Base-by-base conservation (phyloP, 2,888 invertebrate species). In the Apocheima hispidaria region DNA sequence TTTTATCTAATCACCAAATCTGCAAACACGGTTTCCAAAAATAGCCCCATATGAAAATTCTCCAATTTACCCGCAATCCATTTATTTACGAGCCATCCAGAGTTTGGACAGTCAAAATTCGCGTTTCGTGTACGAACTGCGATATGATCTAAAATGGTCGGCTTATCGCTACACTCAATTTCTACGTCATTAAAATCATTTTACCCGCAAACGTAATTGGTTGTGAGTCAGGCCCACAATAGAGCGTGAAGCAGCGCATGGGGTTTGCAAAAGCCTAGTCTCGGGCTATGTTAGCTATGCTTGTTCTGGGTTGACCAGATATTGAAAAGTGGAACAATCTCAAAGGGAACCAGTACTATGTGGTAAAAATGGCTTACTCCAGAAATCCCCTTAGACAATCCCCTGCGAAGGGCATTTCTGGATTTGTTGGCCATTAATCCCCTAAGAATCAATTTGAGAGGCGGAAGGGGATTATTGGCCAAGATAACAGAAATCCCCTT, bases 161-260 rank as follows among this genome's bases (percentile, higher is more conserved):
- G 65, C 72, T 75, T 82, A 81, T 78, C 79, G 74, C 69, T 60
- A 38, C 63, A 68, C 69, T 74, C 75, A 79, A 81, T 81, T 83
- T 78, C 73, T 70, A 72, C 75, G 75, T 79, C 75, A 79, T 83
- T 79, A 79, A 79, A 77, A 82, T 81, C 74, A 81, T 82, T 80
- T 79, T 76, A 75, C 69, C 67, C 60, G 63, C 60, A 64, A 64
- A 59, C 65, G 68, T 76, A 83, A 82, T 82, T 82, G 78, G 65
- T 64, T 69, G 64, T 75, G 76, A 73, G 70, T 74, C 74, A 74
- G 53, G 56, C 62, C 38, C 43, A 40, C 50, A 63, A 53, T 51
- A 40, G 60, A 38, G 14, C 46, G 41, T 60, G 53, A 64, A 66
- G 63, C 68, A 60, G 60, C 40, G 16, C 21, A 5, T 36, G 16